These are phyloP conservation scores for Auanema freiburgensis DNA, from an alignment of 2,888 invertebrate species.

Conservation along the genomic window DNA sequence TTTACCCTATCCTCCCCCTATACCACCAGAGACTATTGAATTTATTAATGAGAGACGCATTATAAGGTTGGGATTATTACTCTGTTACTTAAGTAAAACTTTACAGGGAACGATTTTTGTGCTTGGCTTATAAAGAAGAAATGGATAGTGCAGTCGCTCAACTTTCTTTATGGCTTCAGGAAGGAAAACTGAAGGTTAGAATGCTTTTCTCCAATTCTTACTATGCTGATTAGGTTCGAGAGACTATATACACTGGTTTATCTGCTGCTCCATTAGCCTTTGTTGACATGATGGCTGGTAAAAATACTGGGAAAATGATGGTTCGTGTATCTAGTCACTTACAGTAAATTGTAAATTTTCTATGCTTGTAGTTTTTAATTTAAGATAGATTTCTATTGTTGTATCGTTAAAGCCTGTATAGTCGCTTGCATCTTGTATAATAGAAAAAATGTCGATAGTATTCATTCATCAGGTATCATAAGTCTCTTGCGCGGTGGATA, in stretches of 20 bases:
- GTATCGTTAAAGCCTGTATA: too few relatives aligned
- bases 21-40: constrained; percentile 54
- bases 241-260: constrained; percentile 64
- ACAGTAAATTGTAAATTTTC: background rate
- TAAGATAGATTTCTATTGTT: too few relatives aligned
- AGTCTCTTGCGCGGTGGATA: too few relatives aligned
- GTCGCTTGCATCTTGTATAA: too few relatives aligned
- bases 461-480: too few relatives aligned
- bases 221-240: constrained; percentile 57
- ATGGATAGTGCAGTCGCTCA: constrained; percentile 60
- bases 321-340: constrained; percentile 41
- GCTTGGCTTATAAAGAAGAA: constrained; percentile 64
- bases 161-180: constrained; percentile 58
- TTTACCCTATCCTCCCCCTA: constrained; percentile 66
- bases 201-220: background rate
- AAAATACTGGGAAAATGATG: constrained; percentile 66
- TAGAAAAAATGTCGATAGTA: too few relatives aligned
- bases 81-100: background rate
- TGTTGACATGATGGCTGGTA: constrained; percentile 66
- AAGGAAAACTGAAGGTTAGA: constrained; percentile 61
- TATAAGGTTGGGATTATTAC: constrained; percentile 57
- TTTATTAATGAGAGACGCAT: constrained; percentile 52
- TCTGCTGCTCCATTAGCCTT: constrained; percentile 65
- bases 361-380: too few relatives aligned
- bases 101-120: constrained; percentile 65